Evolutionary conservation across 92 coral and sea anemone species (phyloP).

Genomic region (Muricea muricata): DNA sequence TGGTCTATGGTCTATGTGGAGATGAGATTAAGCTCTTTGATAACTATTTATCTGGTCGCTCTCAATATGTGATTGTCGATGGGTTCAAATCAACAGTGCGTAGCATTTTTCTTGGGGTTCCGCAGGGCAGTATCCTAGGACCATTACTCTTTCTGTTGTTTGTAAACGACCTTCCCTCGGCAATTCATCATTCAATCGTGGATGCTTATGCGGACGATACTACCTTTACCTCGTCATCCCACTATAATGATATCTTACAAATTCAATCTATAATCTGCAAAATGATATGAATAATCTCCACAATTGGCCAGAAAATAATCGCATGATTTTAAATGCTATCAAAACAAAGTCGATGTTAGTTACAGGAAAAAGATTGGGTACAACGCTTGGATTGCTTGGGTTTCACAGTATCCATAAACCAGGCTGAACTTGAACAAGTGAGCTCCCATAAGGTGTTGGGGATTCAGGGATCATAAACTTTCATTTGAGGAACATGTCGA

Average conservation of each 20-base stretch:
- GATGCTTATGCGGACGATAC: conserved; percentile 14
- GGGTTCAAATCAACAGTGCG: conserved; percentile 32
- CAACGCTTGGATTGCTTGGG: not conserved
- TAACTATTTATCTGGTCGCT: conserved; percentile 33
- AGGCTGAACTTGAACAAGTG: not conserved
- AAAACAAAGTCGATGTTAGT: too few relatives aligned
- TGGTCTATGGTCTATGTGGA: conserved; percentile 21
- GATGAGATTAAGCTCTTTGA: conserved; percentile 6
- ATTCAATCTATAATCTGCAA: conserved; percentile 15
- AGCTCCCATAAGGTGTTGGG: not conserved
- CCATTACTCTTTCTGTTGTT: not conserved
- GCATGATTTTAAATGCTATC: conserved; percentile 16
- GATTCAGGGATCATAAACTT: not conserved
- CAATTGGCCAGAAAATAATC: conserved; percentile 26
- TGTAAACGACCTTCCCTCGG: not conserved
- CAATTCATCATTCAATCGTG: not conserved
- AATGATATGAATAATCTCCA: conserved; percentile 14
- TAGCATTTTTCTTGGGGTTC: too few relatives aligned
- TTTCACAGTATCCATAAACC: not conserved
- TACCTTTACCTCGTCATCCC: not conserved
- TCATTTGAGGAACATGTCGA: not conserved
- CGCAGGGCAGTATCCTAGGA: not conserved
- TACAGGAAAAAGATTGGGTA: not conserved
- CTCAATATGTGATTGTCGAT: conserved; percentile 19
- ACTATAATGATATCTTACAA: conserved; percentile 13